Conservation (phyloP, 2,888 invertebrate species). For the Platycheirus albimanus region DNA sequence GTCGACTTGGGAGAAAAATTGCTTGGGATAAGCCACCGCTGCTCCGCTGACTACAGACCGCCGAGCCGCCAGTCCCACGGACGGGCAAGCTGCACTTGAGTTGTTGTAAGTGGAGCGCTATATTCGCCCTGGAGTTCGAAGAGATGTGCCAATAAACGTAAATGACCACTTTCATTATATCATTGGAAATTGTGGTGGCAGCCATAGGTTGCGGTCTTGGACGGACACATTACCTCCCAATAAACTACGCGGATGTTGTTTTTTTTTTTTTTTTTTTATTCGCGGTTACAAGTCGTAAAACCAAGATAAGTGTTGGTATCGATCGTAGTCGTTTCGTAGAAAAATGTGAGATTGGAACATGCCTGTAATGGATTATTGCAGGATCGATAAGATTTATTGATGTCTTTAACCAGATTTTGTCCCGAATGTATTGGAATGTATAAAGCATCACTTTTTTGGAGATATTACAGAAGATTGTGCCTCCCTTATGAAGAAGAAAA, state of each 20-base stretch:
- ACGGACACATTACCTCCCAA: constrained; percentile 8
- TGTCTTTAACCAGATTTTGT: constrained; percentile 65
- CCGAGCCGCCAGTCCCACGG: no score
- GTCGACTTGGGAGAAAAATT: constrained; percentile 51
- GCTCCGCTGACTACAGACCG: neutral
- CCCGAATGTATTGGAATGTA: no score
- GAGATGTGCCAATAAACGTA: constrained; percentile 73
- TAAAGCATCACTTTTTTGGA: no score
- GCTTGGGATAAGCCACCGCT: constrained; percentile 58
- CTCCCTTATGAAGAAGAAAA: no score
- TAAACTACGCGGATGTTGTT: constrained; percentile 6
- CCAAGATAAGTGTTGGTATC: constrained; percentile 65
- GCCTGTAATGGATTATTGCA: no score
- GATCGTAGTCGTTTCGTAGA: constrained; percentile 42
- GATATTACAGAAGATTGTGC: no score
- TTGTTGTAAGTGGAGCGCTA: constrained; percentile 2
- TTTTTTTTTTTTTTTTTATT: constrained; percentile 56
- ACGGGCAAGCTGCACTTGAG: constrained; percentile 2
- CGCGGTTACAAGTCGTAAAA: constrained; percentile 51
- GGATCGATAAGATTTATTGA: constrained; percentile 68
- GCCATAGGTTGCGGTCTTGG: constrained; percentile 36
- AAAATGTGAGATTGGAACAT: no score
- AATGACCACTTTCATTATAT: constrained; percentile 74
- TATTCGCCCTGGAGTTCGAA: constrained; percentile 18
- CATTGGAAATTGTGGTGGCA: constrained; percentile 71